A percentile compares a stretch with the other conserved stretches of the same genome.
Evolutionary conservation across 2,113 vertebrate genomes (phyloP).

Genomic region (Passerina amoena): DNA sequence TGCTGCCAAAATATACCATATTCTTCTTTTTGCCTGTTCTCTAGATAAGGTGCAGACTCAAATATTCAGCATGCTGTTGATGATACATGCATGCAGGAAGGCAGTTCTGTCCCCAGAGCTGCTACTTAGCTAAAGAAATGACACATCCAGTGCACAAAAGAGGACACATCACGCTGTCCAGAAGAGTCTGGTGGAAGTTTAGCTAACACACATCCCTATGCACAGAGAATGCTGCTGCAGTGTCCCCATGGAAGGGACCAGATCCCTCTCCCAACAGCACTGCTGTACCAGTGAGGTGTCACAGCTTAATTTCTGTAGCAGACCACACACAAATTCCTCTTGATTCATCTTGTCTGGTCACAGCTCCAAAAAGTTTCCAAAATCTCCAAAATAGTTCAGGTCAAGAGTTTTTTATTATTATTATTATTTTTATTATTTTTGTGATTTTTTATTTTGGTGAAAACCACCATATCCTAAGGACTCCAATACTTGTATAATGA

Average conservation of each 20-base stretch:
- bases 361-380: background rate
- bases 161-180: background rate
- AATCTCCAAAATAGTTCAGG: background rate
- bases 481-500: background rate
- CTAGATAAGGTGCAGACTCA: background rate
- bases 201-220: background rate
- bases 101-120: background rate
- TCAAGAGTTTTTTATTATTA: too few relatives aligned
- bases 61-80: background rate
- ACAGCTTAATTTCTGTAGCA: background rate
- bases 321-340: background rate
- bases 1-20: background rate
- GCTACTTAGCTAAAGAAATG: background rate
- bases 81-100: fast-evolving
- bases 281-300: fast-evolving
- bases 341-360: background rate
- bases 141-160: background rate
- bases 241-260: background rate
- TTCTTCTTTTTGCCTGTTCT: background rate
- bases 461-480: background rate
- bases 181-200: background rate
- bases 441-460: background rate
- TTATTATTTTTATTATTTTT: too few relatives aligned
- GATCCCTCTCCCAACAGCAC: background rate
- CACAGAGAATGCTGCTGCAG: background rate